These are phyloP conservation scores for Fragum sueziense DNA, from an alignment of 2,888 invertebrate genomes.

Conservation along the genomic window DNA sequence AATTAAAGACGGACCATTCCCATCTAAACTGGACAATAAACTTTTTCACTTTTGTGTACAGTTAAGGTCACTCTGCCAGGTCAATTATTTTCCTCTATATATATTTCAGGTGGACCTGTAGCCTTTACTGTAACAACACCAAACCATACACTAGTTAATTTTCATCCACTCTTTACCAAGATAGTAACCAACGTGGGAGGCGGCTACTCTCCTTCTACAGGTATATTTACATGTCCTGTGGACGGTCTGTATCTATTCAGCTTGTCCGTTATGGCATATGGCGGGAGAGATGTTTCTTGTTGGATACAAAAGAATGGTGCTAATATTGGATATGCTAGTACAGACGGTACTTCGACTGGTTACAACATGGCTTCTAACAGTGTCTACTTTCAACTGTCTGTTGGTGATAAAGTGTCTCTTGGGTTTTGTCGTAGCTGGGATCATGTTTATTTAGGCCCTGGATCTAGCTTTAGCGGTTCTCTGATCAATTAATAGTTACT, in stretches of 20 bases:
- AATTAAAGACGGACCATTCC: too few species aligned
- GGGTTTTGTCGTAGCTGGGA: neutral
- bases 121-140: too few species aligned
- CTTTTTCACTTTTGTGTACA: too few species aligned
- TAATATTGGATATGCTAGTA: neutral
- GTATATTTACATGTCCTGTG: neutral
- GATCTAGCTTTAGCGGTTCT: too few species aligned
- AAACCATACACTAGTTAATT: too few species aligned
- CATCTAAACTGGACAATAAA: too few species aligned
- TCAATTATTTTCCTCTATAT: too few species aligned
- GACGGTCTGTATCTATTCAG: neutral
- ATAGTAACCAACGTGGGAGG: neutral
- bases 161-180: neutral
- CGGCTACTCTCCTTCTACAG: neutral
- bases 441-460: too few species aligned
- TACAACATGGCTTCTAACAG: neutral
- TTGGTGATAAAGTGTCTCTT: neutral
- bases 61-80: too few species aligned
- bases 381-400: neutral
- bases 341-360: neutral
- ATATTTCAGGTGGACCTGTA: too few species aligned
- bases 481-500: too few species aligned
- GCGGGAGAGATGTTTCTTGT: neutral
- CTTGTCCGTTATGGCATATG: neutral
- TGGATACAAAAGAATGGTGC: neutral